These are phyloP conservation scores for Paguma larvata DNA, from an alignment of 2,797 vertebrate genomes.

Conservation along the genomic window DNA sequence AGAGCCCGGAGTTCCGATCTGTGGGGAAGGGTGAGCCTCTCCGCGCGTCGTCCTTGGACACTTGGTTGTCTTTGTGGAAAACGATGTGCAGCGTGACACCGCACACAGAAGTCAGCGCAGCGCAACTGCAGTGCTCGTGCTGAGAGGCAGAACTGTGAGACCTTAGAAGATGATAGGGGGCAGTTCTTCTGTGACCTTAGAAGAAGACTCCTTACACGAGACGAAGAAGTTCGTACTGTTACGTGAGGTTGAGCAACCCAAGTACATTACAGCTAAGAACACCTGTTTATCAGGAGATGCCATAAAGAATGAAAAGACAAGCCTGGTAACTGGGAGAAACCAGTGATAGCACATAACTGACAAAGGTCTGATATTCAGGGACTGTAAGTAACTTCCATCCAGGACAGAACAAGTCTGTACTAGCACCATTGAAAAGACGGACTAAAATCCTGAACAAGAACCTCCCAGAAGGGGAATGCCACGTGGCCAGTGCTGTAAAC, in stretches of 20 bases:
- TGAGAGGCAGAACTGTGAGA: background rate
- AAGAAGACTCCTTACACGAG: background rate
- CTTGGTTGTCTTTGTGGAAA: background rate
- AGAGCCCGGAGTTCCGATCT: background rate
- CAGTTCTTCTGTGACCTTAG: background rate
- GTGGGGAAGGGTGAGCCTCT: background rate
- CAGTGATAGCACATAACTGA: background rate
- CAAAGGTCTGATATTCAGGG: background rate
- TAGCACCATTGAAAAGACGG: background rate
- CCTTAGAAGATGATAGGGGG: background rate
- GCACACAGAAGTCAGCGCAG: background rate
- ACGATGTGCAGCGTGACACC: background rate
- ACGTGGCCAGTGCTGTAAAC: background rate
- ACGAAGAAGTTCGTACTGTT: background rate
- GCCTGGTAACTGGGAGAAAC: background rate
- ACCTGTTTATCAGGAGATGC: background rate
- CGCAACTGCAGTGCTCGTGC: background rate
- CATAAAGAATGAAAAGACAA: background rate
- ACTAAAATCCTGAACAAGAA: background rate
- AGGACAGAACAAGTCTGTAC: background rate
- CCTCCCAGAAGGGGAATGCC: background rate
- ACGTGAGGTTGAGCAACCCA: background rate
- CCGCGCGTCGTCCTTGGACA: background rate
- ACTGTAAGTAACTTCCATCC: background rate
- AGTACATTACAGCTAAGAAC: background rate